Evolutionary conservation across 2,888 invertebrate species (phyloP).

Genomic region (Dicycla oo): DNA sequence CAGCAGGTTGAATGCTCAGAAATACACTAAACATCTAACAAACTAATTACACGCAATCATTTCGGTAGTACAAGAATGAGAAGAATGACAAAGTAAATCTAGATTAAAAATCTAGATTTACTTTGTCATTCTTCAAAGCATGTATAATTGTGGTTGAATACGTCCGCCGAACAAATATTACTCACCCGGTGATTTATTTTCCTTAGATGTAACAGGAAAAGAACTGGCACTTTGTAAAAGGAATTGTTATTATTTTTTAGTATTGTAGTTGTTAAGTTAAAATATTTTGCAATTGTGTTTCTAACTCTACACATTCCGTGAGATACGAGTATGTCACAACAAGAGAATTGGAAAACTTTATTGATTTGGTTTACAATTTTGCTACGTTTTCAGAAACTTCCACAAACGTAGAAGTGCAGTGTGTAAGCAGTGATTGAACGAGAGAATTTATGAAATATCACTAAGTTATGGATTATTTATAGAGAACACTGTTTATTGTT

Average conservation of each 20-base stretch:
- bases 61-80: too few relatives aligned
- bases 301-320: conserved; percentile 60
- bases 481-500: conserved; percentile 57
- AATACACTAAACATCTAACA: conserved; percentile 45
- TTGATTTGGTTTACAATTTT: conserved; percentile 65
- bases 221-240: conserved; percentile 51
- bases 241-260: conserved; percentile 48
- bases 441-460: conserved; percentile 55
- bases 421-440: conserved; percentile 69
- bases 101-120: conserved; percentile 32
- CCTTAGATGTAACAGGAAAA: conserved; percentile 40
- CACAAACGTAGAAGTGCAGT: conserved; percentile 75
- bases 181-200: conserved; percentile 36
- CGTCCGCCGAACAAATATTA: conserved; percentile 46
- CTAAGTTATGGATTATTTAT: conserved; percentile 55
- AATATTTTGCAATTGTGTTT: conserved; percentile 58
- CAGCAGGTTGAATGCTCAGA: conserved; percentile 32
- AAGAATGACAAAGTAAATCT: too few relatives aligned
- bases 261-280: conserved; percentile 66
- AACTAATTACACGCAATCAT: conserved; percentile 31
- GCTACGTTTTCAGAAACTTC: conserved; percentile 77
- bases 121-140: conserved; percentile 46
- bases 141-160: conserved; percentile 32
- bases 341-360: conserved; percentile 55
- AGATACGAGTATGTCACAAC: conserved; percentile 52